Percentiles rank a stretch among this genome's conserved stretches.
Evolutionary conservation across 2,888 invertebrate species (phyloP).

Genomic region (Horisme vitalbata): DNA sequence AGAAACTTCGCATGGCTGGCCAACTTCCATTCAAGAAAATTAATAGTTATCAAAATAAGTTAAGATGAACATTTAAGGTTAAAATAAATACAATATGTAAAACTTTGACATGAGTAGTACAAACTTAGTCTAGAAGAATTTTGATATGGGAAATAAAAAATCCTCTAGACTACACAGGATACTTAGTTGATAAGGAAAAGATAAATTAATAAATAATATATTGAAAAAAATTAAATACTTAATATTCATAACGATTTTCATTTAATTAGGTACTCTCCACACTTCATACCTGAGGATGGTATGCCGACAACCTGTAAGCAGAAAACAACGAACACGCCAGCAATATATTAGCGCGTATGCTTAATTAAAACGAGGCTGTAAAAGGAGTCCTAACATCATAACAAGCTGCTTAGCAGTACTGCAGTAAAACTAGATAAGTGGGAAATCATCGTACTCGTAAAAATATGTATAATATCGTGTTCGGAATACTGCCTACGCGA

Average conservation of each 20-base stretch:
- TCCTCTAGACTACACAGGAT: too few species aligned
- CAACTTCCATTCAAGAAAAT: too few species aligned
- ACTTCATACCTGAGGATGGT: conserved; percentile 31
- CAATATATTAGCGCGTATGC: conserved; percentile 37
- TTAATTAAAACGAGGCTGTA: conserved; percentile 45
- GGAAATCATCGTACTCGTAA: conserved; percentile 1
- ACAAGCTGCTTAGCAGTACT: conserved; percentile 42
- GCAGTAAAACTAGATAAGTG: conserved; percentile 18
- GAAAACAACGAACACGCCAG: conserved; percentile 39
- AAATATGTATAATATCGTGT: neutral
- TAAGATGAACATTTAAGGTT: too few species aligned
- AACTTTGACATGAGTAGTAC: too few species aligned
- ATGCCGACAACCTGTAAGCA: conserved; percentile 28
- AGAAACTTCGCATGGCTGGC: too few species aligned
- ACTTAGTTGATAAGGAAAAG: too few species aligned
- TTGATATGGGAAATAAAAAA: too few species aligned
- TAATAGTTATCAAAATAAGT: too few species aligned
- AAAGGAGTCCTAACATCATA: conserved; percentile 47
- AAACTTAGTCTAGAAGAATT: too few species aligned
- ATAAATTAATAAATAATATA: too few species aligned
- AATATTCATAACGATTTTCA: conserved; percentile 7
- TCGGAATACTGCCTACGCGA: neutral
- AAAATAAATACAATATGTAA: too few species aligned
- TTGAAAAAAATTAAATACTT: too few species aligned
- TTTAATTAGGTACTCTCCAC: conserved; percentile 37